These are phyloP conservation scores for Periophthalmus modestus DNA, from an alignment of 2,113 vertebrate species.

Conservation along the genomic window DNA sequence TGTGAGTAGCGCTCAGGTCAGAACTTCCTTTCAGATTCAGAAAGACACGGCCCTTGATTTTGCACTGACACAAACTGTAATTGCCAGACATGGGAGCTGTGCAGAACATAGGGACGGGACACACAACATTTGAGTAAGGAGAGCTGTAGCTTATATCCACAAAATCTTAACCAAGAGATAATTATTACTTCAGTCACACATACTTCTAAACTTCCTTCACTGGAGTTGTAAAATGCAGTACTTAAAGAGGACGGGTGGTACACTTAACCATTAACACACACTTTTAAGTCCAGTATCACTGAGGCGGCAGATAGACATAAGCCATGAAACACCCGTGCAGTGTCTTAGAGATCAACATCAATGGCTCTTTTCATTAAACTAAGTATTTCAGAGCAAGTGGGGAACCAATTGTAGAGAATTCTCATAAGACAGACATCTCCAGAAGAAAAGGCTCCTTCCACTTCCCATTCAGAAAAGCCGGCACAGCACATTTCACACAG, in stretches of 20 bases:
- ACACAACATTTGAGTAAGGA: not conserved
- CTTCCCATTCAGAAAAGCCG: conserved; percentile 61
- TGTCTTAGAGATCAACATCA: conserved; percentile 64
- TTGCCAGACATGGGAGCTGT: not conserved
- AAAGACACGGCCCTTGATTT: too few species aligned
- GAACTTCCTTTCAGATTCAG: too few species aligned
- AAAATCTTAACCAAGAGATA: not conserved
- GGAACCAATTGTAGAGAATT: conserved; percentile 47
- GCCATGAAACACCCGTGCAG: conserved; percentile 46
- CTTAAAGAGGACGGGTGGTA: conserved; percentile 26
- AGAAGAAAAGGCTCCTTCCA: conserved; percentile 63
- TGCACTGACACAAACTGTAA: too few species aligned
- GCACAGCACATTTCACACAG: conserved; percentile 71
- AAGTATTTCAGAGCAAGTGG: conserved; percentile 52
- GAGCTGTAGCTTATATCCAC: not conserved
- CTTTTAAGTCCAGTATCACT: conserved; percentile 57
- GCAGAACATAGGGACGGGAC: not conserved
- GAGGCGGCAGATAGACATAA: conserved; percentile 40
- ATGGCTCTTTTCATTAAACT: conserved; percentile 60
- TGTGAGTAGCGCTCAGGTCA: too few species aligned
- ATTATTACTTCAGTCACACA: too few species aligned
- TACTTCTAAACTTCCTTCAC: not conserved
- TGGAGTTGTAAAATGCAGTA: not conserved
- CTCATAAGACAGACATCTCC: conserved; percentile 62
- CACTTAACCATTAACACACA: conserved; percentile 51